phyloP scores from a whole-genome alignment of 2,113 vertebrate genomes.

The Chrysemys picta region DNA sequence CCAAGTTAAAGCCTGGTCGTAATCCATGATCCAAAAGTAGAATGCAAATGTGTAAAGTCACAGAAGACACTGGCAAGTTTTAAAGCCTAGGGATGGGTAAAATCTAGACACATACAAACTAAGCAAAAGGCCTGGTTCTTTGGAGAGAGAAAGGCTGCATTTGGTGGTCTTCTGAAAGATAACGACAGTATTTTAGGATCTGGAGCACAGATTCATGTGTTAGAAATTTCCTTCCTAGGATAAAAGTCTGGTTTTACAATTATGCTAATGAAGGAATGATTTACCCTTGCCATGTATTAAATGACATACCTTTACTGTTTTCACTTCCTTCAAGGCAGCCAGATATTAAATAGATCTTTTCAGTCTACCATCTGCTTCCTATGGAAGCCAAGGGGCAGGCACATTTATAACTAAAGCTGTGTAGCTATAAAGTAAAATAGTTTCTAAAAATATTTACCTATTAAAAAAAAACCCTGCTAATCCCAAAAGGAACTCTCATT shows the following conservation, averaged over 20 bases:
- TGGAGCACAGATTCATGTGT: not conserved
- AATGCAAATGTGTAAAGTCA: not conserved
- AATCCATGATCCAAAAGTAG: not conserved
- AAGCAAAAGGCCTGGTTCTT: not conserved
- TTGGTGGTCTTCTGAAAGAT: not conserved
- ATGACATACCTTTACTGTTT: slow-evolving; percentile 52
- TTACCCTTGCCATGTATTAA: slow-evolving; percentile 32
- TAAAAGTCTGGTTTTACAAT: slow-evolving; percentile 11
- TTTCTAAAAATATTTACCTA: slow-evolving; percentile 25
- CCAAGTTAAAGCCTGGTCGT: not conserved
- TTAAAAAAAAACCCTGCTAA: slow-evolving; percentile 5
- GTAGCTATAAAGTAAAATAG: not conserved
- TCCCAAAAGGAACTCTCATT: slow-evolving; percentile 17
- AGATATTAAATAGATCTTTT: slow-evolving; percentile 62
- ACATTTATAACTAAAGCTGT: slow-evolving; percentile 21
- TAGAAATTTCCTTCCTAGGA: slow-evolving; percentile 10
- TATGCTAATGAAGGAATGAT: slow-evolving; percentile 40
- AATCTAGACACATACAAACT: not conserved
- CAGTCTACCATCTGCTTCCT: slow-evolving; percentile 55
- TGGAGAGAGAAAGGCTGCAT: not conserved
- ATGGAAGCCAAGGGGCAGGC: slow-evolving; percentile 39
- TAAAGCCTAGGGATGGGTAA: not conserved
- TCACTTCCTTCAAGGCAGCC: slow-evolving; percentile 39
- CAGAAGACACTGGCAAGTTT: not conserved
- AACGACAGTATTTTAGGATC: not conserved